These are phyloP conservation scores for Candidula unifasciata DNA, from an alignment of 2,888 invertebrate genomes.

Conservation along the genomic window DNA sequence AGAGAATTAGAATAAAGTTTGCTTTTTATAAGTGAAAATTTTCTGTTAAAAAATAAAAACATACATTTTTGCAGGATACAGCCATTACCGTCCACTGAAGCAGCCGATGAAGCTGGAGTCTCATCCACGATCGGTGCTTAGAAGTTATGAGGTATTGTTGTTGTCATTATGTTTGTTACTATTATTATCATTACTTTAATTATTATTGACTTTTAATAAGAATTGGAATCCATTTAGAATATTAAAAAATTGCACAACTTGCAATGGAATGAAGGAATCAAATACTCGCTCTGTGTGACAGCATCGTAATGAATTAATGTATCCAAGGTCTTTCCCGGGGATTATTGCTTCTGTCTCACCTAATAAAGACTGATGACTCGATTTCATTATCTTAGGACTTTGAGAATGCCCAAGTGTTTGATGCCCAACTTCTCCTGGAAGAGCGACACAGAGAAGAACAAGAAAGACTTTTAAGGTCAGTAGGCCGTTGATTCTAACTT, in stretches of 20 bases:
- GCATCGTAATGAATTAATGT: too few species aligned
- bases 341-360: too few species aligned
- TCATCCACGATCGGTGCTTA: conserved; percentile 67
- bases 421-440: conserved; percentile 90
- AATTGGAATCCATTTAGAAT: too few species aligned
- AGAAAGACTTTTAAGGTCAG: conserved; percentile 83
- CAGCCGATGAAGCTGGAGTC: conserved; percentile 41
- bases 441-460: conserved; percentile 98
- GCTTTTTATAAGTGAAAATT: not conserved
- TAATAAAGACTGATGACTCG: too few species aligned
- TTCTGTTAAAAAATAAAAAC: too few species aligned
- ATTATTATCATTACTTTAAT: not conserved
- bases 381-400: conserved; percentile 84
- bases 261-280: too few species aligned
- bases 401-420: conserved; percentile 81
- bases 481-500: too few species aligned
- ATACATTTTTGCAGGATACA: conserved; percentile 57
- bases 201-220: too few species aligned
- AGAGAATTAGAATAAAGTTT: conserved; percentile 40
- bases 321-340: too few species aligned
- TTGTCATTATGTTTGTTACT: not conserved
- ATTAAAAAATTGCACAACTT: too few species aligned
- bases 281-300: too few species aligned
- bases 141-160: conserved; percentile 65
- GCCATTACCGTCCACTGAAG: conserved; percentile 44